Percentiles rank a stretch among this genome's conserved stretches.
phyloP scores from a whole-genome alignment of 2,888 invertebrate species.

The Patella ulyssiponensis region DNA sequence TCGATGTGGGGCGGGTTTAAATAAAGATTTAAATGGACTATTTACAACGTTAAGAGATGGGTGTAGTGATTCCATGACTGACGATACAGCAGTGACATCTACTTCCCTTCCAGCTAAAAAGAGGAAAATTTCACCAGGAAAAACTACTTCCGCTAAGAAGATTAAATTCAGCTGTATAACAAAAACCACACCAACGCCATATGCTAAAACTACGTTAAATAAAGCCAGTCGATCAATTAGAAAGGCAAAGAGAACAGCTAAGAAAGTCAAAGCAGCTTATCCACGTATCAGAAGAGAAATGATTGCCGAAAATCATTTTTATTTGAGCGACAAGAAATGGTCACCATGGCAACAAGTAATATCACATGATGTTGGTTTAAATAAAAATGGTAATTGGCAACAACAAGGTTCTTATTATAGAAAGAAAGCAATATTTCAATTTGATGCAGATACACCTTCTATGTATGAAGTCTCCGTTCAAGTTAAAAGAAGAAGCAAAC shows the following conservation, averaged over 20 bases:
- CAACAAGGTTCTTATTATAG: not conserved
- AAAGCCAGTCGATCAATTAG: too few species aligned
- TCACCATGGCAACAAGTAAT: conserved; percentile 45
- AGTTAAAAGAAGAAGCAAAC: not conserved
- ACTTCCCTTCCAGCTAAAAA: not conserved
- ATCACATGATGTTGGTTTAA: conserved; percentile 11
- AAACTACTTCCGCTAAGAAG: not conserved
- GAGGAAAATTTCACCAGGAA: not conserved
- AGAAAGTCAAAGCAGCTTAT: not conserved
- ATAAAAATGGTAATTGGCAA: not conserved
- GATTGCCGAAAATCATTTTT: conserved; percentile 38
- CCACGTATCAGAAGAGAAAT: conserved; percentile 36
- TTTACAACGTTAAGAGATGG: conserved; percentile 47
- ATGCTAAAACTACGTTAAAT: not conserved
- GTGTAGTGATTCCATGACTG: not conserved
- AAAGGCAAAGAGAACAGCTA: too few species aligned
- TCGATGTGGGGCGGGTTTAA: conserved; percentile 36
- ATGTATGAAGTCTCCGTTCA: not conserved
- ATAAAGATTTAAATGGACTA: conserved; percentile 49
- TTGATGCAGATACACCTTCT: not conserved
- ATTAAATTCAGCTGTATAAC: not conserved
- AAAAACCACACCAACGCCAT: not conserved
- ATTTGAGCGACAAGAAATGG: conserved; percentile 43
- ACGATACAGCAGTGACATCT: not conserved
- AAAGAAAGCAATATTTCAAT: not conserved